A percentile compares a stretch with the other conserved stretches of the same genome.
phyloP scores from a whole-genome alignment of 2,113 vertebrate species.

The Herpailurus yagouaroundi region DNA sequence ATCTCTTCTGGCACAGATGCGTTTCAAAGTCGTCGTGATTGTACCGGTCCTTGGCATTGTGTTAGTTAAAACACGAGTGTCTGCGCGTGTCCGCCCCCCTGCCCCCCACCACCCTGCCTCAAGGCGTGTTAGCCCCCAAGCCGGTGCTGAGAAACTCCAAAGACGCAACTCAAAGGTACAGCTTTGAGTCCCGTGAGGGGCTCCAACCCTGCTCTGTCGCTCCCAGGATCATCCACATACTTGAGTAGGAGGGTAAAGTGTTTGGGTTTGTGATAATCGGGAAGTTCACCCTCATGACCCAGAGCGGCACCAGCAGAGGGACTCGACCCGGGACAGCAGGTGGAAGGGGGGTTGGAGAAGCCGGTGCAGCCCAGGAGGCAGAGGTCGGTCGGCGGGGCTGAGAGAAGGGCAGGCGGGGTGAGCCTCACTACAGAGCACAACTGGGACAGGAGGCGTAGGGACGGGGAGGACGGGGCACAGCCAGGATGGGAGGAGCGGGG shows the following conservation, averaged over 20 bases:
- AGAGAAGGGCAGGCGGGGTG: too few relatives aligned
- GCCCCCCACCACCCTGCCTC: background rate
- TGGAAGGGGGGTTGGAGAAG: background rate
- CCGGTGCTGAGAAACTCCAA: accelerated
- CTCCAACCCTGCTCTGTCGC: background rate
- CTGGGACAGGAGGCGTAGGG: too few relatives aligned
- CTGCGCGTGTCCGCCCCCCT: too few relatives aligned
- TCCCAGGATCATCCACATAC: too few relatives aligned
- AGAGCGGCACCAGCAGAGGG: background rate
- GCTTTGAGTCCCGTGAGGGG: too few relatives aligned
- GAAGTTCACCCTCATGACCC: too few relatives aligned
- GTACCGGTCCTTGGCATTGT: background rate
- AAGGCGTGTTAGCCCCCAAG: background rate
- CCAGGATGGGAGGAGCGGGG: too few relatives aligned
- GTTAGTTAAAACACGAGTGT: background rate
- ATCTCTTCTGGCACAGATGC: background rate
- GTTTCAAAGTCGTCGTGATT: background rate
- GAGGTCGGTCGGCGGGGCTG: too few relatives aligned
- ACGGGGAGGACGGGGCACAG: too few relatives aligned
- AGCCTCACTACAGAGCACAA: too few relatives aligned
- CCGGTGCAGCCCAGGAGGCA: too few relatives aligned
- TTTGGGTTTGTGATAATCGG: accelerated
- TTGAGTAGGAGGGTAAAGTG: background rate
- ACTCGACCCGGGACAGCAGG: too few relatives aligned
- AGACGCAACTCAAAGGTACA: background rate